Percentiles rank a stretch among this genome's conserved stretches.
These are phyloP conservation scores for Temnothorax unifasciatus DNA, from an alignment of 2,888 invertebrate genomes.

Conservation along the genomic window DNA sequence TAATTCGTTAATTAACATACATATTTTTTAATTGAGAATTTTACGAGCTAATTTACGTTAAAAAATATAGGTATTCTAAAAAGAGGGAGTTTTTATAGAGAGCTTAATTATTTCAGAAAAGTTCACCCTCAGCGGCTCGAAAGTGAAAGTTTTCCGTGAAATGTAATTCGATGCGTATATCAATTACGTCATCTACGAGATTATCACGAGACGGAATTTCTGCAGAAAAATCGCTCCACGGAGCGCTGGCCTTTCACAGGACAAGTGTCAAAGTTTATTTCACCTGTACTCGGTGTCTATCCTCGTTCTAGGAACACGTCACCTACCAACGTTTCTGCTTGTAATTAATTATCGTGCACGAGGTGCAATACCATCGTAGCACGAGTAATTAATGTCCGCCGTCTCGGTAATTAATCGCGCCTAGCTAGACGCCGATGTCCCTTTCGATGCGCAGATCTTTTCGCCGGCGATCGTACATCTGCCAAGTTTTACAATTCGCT, in stretches of 20 bases:
- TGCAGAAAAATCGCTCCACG: not conserved
- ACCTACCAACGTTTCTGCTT: slow-evolving; percentile 51
- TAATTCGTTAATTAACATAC: too few species aligned
- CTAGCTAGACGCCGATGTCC: slow-evolving; percentile 55
- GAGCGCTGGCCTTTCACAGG: not conserved
- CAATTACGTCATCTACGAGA: slow-evolving; percentile 10
- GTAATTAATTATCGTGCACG: slow-evolving; percentile 69
- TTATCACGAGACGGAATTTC: slow-evolving; percentile 25
- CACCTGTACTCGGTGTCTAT: slow-evolving; percentile 10
- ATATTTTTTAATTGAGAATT: not conserved
- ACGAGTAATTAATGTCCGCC: slow-evolving; percentile 73
- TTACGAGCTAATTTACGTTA: not conserved
- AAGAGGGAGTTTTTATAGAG: not conserved
- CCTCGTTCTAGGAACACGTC: slow-evolving; percentile 41
- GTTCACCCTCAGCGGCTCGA: not conserved
- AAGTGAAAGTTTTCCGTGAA: not conserved
- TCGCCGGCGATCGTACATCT: not conserved
- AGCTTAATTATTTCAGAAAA: not conserved
- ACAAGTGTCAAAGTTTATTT: slow-evolving; percentile 65
- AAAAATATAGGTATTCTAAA: not conserved
- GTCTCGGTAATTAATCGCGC: slow-evolving; percentile 71
- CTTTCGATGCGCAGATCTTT: slow-evolving; percentile 46
- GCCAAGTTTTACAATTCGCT: slow-evolving; percentile 35
- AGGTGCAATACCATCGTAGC: slow-evolving; percentile 58
- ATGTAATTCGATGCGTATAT: slow-evolving; percentile 9